These are phyloP conservation scores for Sinonovacula constricta DNA, from an alignment of 1,140 invertebrate species.

Conservation along the genomic window DNA sequence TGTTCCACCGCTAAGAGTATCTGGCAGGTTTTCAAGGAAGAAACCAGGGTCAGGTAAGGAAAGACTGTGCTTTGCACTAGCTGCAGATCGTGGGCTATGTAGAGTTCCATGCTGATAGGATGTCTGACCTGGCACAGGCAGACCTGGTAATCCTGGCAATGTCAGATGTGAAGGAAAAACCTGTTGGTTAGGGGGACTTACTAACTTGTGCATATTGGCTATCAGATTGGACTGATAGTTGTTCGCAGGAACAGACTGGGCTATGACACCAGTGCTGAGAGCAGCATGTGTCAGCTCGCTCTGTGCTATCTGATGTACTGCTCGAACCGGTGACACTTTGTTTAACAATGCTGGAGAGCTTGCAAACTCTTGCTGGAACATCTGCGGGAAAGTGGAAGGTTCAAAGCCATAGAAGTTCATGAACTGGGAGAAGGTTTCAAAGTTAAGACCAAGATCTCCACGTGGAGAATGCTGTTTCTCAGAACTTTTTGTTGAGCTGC, in stretches of 20 bases:
- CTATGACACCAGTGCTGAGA: conserved; percentile 19
- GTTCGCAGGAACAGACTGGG: conserved; percentile 5
- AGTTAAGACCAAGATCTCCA: conserved; percentile 8
- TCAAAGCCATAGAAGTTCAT: conserved; percentile 35
- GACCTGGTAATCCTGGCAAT: not conserved
- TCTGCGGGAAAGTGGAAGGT: conserved; percentile 14
- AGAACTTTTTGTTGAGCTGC: conserved; percentile 6
- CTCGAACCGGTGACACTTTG: not conserved
- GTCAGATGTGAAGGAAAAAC: conserved; percentile 36
- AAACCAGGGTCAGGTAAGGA: too few relatives aligned
- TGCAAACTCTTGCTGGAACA: conserved; percentile 31
- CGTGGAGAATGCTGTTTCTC: conserved; percentile 6
- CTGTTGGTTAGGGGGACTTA: conserved; percentile 52
- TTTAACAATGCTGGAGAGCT: not conserved
- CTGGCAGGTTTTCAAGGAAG: too few relatives aligned
- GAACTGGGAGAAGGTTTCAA: conserved; percentile 31
- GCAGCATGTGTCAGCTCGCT: not conserved
- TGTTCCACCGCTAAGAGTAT: conserved; percentile 8
- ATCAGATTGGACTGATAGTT: conserved; percentile 34
- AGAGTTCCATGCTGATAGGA: not conserved
- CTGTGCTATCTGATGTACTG: not conserved
- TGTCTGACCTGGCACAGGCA: not conserved
- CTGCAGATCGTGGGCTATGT: not conserved
- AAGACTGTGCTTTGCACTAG: conserved; percentile 5
- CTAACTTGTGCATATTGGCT: conserved; percentile 43